Evolutionary conservation across 2,113 vertebrate genomes (phyloP).

Genomic region (Chamaetylas fuelleborni): DNA sequence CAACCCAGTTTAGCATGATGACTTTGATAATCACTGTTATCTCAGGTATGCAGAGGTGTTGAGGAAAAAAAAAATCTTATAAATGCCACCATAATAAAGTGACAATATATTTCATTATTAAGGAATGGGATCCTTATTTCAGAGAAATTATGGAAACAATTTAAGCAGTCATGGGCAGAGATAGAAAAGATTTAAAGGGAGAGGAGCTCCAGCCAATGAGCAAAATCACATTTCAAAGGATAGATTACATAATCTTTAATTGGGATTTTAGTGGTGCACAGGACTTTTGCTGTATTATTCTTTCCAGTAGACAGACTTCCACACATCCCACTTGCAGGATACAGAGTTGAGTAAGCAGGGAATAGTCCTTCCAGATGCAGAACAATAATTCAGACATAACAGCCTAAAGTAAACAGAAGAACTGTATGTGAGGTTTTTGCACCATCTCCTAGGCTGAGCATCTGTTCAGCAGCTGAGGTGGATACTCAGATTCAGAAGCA

Average conservation of each 20-base stretch:
- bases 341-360: background rate
- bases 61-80: background rate
- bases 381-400: background rate
- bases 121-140: background rate
- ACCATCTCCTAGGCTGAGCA: background rate
- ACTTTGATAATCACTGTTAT: background rate
- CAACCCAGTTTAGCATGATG: background rate
- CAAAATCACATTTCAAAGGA: background rate
- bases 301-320: background rate
- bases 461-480: constrained; percentile 5
- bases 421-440: background rate
- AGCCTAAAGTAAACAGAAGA: background rate
- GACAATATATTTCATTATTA: background rate
- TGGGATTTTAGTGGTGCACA: background rate
- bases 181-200: background rate
- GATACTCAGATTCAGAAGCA: background rate
- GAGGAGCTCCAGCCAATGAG: background rate
- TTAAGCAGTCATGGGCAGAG: background rate
- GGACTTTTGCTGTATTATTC: background rate
- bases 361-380: background rate
- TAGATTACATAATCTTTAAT: background rate
- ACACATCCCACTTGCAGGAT: rapidly evolving
- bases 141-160: background rate
- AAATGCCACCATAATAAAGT: background rate
- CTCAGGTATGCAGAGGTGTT: background rate